Conservation (phyloP, 1,140 invertebrate species). For the Drosophila hydei region DNA sequence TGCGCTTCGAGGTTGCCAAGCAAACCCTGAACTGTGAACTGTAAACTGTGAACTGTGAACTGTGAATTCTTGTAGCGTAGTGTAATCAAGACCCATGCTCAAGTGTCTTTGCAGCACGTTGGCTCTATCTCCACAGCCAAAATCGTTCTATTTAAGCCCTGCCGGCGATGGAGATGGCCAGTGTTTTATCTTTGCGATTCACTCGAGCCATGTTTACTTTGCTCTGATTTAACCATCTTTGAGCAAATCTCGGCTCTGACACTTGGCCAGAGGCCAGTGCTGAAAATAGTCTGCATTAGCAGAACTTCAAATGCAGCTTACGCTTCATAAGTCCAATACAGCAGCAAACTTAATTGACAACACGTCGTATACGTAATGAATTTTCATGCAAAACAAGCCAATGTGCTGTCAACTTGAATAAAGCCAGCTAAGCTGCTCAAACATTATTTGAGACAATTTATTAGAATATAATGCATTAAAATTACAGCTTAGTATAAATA, state of each 20-base stretch:
- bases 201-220: slow-evolving; percentile 2
- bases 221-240: slow-evolving; percentile 12
- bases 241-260: slow-evolving; percentile 25
- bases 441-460: no score
- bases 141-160: slow-evolving; percentile 61
- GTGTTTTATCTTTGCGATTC: slow-evolving; percentile 27
- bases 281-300: slow-evolving; percentile 10
- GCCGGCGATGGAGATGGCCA: slow-evolving; percentile 42
- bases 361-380: slow-evolving; percentile 17
- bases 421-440: neutral
- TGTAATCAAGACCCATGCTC: slow-evolving; percentile 51
- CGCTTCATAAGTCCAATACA: neutral
- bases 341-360: slow-evolving; percentile 5
- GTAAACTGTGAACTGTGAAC: slow-evolving; percentile 26
- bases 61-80: no score
- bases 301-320: slow-evolving; percentile 9
- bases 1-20: slow-evolving; percentile 46
- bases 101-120: slow-evolving; percentile 19
- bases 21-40: slow-evolving; percentile 64
- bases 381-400: neutral
- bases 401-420: neutral
- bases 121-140: neutral
- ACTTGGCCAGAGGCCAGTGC: slow-evolving; percentile 9
- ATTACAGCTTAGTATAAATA: neutral
- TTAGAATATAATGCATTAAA: neutral